Conservation (phyloP, 2,797 vertebrate genomes). For the Aselliscus stoliczkanus region DNA sequence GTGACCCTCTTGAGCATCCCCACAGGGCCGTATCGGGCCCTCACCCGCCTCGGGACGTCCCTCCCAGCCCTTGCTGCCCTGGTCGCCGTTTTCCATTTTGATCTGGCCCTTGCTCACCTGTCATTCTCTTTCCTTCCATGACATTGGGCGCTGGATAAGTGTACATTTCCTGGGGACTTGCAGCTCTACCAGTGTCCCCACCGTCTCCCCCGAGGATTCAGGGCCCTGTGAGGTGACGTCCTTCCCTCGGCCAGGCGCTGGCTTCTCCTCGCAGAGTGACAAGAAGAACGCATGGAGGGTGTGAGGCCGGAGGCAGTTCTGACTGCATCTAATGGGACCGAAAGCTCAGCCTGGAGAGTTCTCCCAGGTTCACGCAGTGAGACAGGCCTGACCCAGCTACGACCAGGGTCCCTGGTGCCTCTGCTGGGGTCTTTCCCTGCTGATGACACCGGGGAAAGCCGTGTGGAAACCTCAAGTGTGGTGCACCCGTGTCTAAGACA, state of each 20-base stretch:
- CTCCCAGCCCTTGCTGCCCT: accelerated
- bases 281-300: accelerated
- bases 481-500: accelerated
- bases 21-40: accelerated
- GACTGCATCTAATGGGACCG: neutral
- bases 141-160: accelerated
- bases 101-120: neutral
- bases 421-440: neutral
- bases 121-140: accelerated
- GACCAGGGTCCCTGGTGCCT: neutral
- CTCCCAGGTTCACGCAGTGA: neutral
- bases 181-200: accelerated
- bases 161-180: accelerated
- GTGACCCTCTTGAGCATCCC: accelerated
- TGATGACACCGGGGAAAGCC: accelerated
- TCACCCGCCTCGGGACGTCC: neutral
- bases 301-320: neutral
- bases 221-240: neutral
- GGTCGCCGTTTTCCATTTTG: accelerated
- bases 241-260: too few species aligned
- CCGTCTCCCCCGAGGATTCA: neutral
- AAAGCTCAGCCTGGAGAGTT: accelerated
- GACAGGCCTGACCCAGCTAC: accelerated
- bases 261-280: neutral
- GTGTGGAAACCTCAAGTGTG: accelerated